Evolutionary conservation across 1,140 invertebrate genomes (phyloP), one percentile per base, ranked within the genome.

Genomic region (Drosophila saltans): DNA sequence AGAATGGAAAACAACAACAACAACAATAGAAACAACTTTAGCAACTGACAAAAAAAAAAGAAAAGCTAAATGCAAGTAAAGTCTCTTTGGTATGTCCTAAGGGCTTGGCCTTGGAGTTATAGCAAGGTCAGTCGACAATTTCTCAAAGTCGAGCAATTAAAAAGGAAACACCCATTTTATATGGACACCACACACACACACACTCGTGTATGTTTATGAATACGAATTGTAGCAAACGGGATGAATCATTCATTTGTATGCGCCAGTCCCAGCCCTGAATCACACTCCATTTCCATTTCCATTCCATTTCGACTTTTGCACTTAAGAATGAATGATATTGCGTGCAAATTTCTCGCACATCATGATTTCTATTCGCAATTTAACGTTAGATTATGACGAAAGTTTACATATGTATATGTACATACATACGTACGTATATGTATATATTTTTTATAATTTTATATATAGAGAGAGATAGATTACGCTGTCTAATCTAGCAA

Each of bases 261-360:
- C 45, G 16, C 21, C 43, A 16, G 8, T 2, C 21, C 45, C 45
- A 26, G 16, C 45, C 45, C 16, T 75, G 72, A 75, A 58, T 75
- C 73, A 75, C 52, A 16, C 16, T 16, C 16, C 16, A 16, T 16
- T 16, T 16, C 16, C 16, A 16, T 16, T 16, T 55, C 21, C 11
- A 52, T 52, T 52, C 45, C 45, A 21, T 26, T 52, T 52, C 21
- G 45, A 52, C 45, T 52, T 52, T 52, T 52, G 45, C 45, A 52
- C 45, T 52, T 52, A 21, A 26, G 21, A 52, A 52, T 52, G 45
- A 52, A 52, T 52, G 41, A 61, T 68, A 57, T 48, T 48, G 11
- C 67, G 75, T 75, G 45, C 74, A n/a, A n/a, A 10, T 61, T 67
- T 74, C 24, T 56, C 41, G 36, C 69, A 56, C 55, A 6, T 74